Conservation (phyloP, 37 sponge, comb jelly and placozoan genomes). For the Petrosia ficiformis region DNA sequence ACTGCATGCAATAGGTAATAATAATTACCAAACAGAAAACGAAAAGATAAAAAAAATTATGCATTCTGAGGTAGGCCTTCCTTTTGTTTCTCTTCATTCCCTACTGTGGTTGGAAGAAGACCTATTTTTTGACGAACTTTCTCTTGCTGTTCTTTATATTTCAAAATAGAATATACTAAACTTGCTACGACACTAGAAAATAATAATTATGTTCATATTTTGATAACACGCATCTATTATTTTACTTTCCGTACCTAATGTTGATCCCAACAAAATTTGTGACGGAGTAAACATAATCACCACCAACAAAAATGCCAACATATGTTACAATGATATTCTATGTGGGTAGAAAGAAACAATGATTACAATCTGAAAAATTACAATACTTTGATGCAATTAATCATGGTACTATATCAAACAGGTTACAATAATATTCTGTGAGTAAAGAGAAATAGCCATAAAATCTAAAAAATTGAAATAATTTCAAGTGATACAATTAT, state of each 20-base stretch:
- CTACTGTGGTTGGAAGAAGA: background rate
- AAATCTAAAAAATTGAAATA: too few relatives aligned
- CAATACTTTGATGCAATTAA: too few relatives aligned
- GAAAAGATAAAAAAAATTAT: background rate
- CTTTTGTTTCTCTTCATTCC: background rate
- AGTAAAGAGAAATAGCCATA: too few relatives aligned
- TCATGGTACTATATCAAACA: too few relatives aligned
- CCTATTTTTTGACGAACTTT: constrained; percentile 35
- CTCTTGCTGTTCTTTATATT: too few relatives aligned
- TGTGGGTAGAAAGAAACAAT: too few relatives aligned
- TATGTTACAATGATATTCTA: constrained; percentile 88
- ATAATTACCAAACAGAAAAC: too few relatives aligned
- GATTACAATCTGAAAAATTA: background rate
- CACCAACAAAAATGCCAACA: constrained; percentile 75
- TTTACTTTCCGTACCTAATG: constrained; percentile 53
- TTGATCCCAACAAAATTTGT: constrained; percentile 82
- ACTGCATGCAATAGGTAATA: too few relatives aligned
- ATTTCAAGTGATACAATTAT: too few relatives aligned
- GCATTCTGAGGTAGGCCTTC: too few relatives aligned
- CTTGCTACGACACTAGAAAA: constrained; percentile 42
- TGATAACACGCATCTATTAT: background rate
- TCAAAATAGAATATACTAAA: constrained; percentile 54
- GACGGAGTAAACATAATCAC: constrained; percentile 74
- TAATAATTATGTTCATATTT: background rate
- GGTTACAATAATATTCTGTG: too few relatives aligned